Base-by-base conservation (phyloP, 2,888 invertebrate species). In the Netelia melanura region DNA sequence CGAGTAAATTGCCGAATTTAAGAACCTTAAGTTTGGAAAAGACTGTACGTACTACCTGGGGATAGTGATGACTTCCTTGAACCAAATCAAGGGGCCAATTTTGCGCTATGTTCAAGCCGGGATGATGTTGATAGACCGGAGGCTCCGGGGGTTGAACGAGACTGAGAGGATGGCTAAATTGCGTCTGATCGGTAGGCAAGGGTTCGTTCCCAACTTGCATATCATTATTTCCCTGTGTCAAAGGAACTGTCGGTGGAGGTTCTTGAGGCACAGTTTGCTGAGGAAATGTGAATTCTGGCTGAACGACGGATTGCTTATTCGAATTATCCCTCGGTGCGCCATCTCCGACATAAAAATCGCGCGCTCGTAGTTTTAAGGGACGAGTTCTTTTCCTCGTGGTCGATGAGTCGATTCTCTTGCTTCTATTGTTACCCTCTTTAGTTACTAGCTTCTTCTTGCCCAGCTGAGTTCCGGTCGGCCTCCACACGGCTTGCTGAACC, bases 401-500 rank as follows among this genome's bases (percentile, higher is more conserved):
- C 23, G 72, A 68, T 67, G 14, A 6, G 6, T 61, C 56, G 0
- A 30, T 67, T 25, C 61, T 30, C 54, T 75, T 80, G 38, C 62
- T 87, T 67, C 82, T 90, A 54, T 90, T 90, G n/a, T 21, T 79
- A 58, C 88, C 91, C 23, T 64, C 86, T 9, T 85, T 79, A 2
- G 87, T 87, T 84, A 88, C 92, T 61, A 85, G 58, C 77, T 93
- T 93, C 25, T 92, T 93, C 74, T 93, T 93, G 9, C 93, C 93
- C 30, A 93, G 89, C 58, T 93, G 93, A 0, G 93, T 93, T 43
- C 93, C 93, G 0, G 93, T 93, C 1, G 93, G 91, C 38, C 93
- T 89, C 93, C 93, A 93, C n/a, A 93, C 93, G 3, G 93, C 91
- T 76, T 93, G 93, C 67, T 93, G 93, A 76, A 93, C 90, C 5